Conservation (phyloP, 2,797 vertebrate species). For the Neoniphon sammara region DNA sequence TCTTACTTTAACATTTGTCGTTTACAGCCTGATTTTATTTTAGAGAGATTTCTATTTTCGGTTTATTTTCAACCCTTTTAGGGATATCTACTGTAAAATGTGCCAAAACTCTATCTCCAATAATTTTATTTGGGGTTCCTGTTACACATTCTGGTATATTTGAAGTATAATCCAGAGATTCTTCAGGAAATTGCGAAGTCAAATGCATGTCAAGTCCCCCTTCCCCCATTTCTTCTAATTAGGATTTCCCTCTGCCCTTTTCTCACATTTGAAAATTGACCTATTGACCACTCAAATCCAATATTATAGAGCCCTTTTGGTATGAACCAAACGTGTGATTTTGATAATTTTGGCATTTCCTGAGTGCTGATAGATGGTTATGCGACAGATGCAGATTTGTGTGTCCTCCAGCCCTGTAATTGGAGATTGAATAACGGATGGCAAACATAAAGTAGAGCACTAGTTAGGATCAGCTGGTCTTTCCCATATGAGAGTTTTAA, state of each 20-base stretch:
- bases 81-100: not conserved
- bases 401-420: constrained; percentile 45
- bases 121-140: not conserved
- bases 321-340: constrained; percentile 29
- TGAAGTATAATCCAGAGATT: not conserved
- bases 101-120: not conserved
- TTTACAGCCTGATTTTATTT: constrained; percentile 31
- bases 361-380: constrained; percentile 40
- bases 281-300: constrained; percentile 32
- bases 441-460: constrained; percentile 34
- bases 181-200: not conserved
- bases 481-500: not conserved
- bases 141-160: not conserved
- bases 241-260: constrained; percentile 2
- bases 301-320: constrained; percentile 26
- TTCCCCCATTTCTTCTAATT: constrained; percentile 9
- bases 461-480: constrained; percentile 37
- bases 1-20: not conserved
- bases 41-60: not conserved
- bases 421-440: constrained; percentile 32
- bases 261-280: constrained; percentile 13
- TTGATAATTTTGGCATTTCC: constrained; percentile 46
- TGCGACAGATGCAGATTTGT: constrained; percentile 36
- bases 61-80: constrained; percentile 23
- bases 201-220: constrained; percentile 6